Conservation (phyloP, 2,113 vertebrate genomes). For the Protobothrops flavoviridis region DNA sequence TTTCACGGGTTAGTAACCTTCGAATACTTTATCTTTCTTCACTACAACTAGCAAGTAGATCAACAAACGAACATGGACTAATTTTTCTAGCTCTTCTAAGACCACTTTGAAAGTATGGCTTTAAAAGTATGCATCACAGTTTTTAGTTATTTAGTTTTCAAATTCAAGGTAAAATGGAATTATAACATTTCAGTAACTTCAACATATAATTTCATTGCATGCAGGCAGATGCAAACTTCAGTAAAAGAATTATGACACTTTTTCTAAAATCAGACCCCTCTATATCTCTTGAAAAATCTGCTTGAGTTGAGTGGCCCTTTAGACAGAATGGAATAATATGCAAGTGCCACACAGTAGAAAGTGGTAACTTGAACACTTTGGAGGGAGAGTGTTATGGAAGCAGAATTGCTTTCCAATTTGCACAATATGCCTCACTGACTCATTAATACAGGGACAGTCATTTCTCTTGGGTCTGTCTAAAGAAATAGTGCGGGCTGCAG, state of each 20-base stretch:
- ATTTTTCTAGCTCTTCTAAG: not conserved
- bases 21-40: slow-evolving; percentile 16
- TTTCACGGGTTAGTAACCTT: slow-evolving; percentile 36
- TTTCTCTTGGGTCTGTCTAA: not conserved
- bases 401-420: not conserved
- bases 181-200: not conserved
- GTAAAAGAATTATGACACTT: not conserved
- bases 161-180: not conserved
- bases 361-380: not conserved
- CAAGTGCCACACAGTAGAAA: not conserved
- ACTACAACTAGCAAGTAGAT: not conserved
- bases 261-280: not conserved
- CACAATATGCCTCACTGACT: no score
- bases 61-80: not conserved
- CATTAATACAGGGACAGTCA: not conserved
- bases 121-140: not conserved
- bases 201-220: not conserved
- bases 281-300: not conserved
- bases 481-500: not conserved
- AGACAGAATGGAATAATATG: not conserved
- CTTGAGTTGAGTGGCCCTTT: not conserved
- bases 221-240: not conserved
- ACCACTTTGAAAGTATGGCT: not conserved
- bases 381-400: not conserved
- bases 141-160: not conserved